phyloP scores from a whole-genome alignment of 2,888 invertebrate genomes.

The Hoplodrina ambigua region DNA sequence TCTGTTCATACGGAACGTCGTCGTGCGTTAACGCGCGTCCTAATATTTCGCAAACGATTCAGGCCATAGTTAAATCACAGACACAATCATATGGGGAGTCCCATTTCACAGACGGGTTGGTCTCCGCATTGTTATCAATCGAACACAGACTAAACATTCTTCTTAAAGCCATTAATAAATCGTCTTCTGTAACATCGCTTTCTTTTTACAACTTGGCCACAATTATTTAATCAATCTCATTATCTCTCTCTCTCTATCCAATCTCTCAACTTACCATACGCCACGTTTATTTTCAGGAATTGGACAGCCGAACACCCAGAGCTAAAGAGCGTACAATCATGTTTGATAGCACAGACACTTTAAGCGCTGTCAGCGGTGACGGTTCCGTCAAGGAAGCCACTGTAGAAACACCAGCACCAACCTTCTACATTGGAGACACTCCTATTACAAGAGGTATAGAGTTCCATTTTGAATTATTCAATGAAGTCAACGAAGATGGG shows the following conservation, averaged over 20 bases:
- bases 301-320: constrained; percentile 82
- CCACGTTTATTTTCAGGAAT: constrained; percentile 73
- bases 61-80: not conserved
- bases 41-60: no score
- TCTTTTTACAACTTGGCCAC: not conserved
- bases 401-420: constrained; percentile 84
- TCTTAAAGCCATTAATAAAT: not conserved
- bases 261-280: not conserved
- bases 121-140: no score
- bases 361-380: constrained; percentile 87
- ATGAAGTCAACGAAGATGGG: not conserved
- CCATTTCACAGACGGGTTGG: not conserved
- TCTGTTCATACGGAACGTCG: no score
- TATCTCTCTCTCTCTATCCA: no score
- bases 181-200: not conserved
- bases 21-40: not conserved
- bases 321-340: constrained; percentile 88
- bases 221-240: not conserved
- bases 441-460: constrained; percentile 86
- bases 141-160: not conserved
- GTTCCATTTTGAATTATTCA: not conserved
- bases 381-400: constrained; percentile 82
- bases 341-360: constrained; percentile 88
- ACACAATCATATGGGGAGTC: not conserved
- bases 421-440: constrained; percentile 89